These are phyloP conservation scores for Xyliphius kryptos DNA, from an alignment of 2,113 vertebrate species.

Conservation along the genomic window DNA sequence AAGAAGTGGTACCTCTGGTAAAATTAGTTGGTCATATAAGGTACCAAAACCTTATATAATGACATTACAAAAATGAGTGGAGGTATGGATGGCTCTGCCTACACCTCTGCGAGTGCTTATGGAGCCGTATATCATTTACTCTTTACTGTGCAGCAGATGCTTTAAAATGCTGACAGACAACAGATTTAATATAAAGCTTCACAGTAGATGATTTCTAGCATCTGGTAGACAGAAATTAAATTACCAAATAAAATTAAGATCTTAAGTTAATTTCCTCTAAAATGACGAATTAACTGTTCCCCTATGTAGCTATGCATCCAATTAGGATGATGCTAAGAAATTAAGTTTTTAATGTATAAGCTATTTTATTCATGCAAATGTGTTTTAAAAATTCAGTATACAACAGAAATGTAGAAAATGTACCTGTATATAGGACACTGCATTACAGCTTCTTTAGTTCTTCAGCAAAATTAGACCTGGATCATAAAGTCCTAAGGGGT, in stretches of 20 bases:
- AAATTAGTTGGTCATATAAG: no score
- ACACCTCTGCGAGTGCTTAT: background rate
- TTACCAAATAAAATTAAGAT: conserved; percentile 37
- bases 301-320: no score
- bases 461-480: conserved; percentile 18
- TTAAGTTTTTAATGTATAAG: no score
- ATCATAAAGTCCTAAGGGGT: conserved; percentile 13
- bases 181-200: conserved; percentile 20
- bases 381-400: no score
- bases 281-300: conserved; percentile 30
- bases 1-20: no score
- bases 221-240: conserved; percentile 7
- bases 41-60: no score
- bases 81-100: no score
- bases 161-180: conserved; percentile 21
- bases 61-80: no score
- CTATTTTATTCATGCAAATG: no score
- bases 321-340: no score
- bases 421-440: conserved; percentile 23
- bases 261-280: conserved; percentile 25
- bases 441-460: conserved; percentile 11
- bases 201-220: conserved; percentile 26
- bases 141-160: conserved; percentile 16
- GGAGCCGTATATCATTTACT: conserved; percentile 24
- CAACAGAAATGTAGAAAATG: no score